phyloP scores from a whole-genome alignment of 2,113 vertebrate species.

The Gallinago paraguaiae region DNA sequence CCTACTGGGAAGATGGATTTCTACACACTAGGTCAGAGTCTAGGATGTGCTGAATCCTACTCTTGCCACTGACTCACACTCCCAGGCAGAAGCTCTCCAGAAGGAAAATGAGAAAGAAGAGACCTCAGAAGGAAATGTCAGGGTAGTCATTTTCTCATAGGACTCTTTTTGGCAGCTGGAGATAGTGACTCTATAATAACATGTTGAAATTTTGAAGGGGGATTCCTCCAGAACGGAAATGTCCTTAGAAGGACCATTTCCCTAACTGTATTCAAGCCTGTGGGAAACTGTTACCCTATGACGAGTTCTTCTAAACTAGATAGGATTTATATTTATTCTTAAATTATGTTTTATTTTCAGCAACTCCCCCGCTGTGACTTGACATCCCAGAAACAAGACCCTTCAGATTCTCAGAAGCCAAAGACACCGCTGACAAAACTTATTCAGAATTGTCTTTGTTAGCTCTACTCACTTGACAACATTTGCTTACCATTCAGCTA shows the following conservation, averaged over 20 bases:
- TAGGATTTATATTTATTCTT: conserved; percentile 53
- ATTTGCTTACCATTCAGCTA: neutral
- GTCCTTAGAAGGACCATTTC: conserved; percentile 37
- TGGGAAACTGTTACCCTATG: conserved; percentile 67
- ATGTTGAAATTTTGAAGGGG: conserved; percentile 31
- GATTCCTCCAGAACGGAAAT: conserved; percentile 51
- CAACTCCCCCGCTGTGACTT: conserved; percentile 47
- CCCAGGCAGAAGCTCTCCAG: neutral
- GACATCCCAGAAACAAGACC: conserved; percentile 36
- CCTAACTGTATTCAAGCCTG: conserved; percentile 14
- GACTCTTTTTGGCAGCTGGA: conserved; percentile 45
- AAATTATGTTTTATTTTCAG: conserved; percentile 49
- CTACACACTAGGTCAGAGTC: neutral
- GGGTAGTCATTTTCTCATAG: conserved; percentile 49
- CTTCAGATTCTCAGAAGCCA: conserved; percentile 55
- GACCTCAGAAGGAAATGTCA: conserved; percentile 61
- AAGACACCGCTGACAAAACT: neutral
- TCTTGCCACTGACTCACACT: neutral
- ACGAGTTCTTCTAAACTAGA: conserved; percentile 51
- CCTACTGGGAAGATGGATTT: neutral
- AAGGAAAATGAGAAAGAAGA: conserved; percentile 51
- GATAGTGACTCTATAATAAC: conserved; percentile 3
- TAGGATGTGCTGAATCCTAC: neutral
- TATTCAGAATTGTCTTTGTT: neutral
- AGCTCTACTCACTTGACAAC: neutral